A percentile compares a stretch with the other conserved stretches of the same genome.
These are phyloP conservation scores for Desmodus rotundus DNA, from an alignment of 2,113 vertebrate genomes.

Conservation along the genomic window DNA sequence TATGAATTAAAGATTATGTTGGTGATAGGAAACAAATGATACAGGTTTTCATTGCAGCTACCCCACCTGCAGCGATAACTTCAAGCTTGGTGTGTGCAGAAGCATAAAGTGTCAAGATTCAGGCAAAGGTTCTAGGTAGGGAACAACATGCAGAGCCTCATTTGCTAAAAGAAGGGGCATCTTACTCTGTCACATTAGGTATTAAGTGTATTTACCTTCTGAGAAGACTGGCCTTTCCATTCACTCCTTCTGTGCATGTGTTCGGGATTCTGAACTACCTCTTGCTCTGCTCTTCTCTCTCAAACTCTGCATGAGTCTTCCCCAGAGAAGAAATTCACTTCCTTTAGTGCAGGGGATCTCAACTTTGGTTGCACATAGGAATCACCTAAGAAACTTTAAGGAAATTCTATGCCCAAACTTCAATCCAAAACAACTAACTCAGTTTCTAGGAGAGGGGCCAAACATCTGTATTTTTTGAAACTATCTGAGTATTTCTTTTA, in stretches of 20 bases:
- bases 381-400: background rate
- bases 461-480: background rate
- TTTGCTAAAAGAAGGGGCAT: background rate
- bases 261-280: background rate
- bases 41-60: background rate
- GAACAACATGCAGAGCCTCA: background rate
- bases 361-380: background rate
- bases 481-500: background rate
- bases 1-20: background rate
- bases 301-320: background rate
- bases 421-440: background rate
- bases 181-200: background rate
- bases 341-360: background rate
- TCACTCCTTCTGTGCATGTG: background rate
- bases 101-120: background rate
- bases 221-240: background rate
- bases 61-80: background rate
- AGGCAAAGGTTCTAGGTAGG: background rate
- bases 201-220: background rate
- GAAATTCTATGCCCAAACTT: background rate
- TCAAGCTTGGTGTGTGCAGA: background rate
- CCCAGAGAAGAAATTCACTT: background rate
- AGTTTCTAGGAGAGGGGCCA: background rate
- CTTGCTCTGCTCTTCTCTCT: background rate
- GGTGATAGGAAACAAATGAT: background rate